Conservation (phyloP, 2,888 invertebrate genomes). For the Hirtodrosophila trivittata region DNA sequence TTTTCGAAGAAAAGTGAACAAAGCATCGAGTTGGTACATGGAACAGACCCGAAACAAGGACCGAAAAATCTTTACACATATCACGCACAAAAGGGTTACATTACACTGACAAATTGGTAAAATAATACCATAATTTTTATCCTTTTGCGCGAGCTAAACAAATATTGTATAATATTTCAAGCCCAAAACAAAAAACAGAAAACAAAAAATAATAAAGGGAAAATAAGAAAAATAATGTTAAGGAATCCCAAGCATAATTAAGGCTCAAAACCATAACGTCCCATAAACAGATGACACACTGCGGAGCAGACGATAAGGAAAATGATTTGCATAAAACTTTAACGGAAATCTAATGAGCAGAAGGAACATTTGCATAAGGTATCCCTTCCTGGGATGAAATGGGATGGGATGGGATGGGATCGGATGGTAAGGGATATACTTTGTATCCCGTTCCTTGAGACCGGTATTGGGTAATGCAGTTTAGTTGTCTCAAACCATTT, state of each 20-base stretch:
- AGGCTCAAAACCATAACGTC: slow-evolving; percentile 51
- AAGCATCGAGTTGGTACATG: slow-evolving; percentile 23
- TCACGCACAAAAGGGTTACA: slow-evolving; percentile 64
- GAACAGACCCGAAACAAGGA: background rate
- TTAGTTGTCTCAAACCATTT: slow-evolving; percentile 39
- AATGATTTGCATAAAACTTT: slow-evolving; percentile 75
- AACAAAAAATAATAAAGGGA: slow-evolving; percentile 5
- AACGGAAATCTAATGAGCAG: slow-evolving; percentile 76
- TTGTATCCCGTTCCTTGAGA: slow-evolving; percentile 15
- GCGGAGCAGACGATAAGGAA: slow-evolving; percentile 24
- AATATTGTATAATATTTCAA: slow-evolving; percentile 76
- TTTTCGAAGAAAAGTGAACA: slow-evolving; percentile 44
- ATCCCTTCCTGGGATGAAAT: background rate
- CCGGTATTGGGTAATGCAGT: slow-evolving; percentile 51
- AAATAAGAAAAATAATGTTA: slow-evolving; percentile 7
- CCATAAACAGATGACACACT: slow-evolving; percentile 69
- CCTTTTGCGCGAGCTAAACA: slow-evolving; percentile 70
- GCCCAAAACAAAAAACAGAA: slow-evolving; percentile 23
- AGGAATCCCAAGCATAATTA: slow-evolving; percentile 36
- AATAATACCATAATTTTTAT: slow-evolving; percentile 77
- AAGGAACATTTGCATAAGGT: slow-evolving; percentile 55
- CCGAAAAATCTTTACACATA: slow-evolving; percentile 21
- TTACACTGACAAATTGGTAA: slow-evolving; percentile 77
- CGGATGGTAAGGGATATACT: background rate
- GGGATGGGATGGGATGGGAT: background rate